Evolutionary conservation across 2,797 vertebrate species (phyloP).

Genomic region (Anomalospiza imberbis): DNA sequence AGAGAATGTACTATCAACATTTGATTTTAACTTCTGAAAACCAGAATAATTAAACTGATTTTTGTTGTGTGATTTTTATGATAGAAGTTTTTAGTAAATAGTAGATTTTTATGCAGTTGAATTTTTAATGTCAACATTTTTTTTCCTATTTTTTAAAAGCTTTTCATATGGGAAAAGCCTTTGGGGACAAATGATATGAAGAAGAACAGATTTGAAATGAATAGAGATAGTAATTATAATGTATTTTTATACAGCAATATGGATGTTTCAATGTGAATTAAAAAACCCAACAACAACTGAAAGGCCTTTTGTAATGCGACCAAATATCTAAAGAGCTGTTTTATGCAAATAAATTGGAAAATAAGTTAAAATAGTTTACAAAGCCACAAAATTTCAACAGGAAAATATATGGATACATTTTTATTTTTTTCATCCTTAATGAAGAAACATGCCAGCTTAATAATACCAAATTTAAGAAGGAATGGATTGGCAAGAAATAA

Average conservation of each 20-base stretch:
- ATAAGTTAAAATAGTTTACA: neutral
- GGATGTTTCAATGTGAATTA: neutral
- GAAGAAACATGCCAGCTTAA: neutral
- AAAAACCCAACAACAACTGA: accelerated
- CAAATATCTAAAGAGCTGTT: neutral
- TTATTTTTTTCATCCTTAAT: neutral
- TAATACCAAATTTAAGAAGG: neutral
- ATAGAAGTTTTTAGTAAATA: neutral
- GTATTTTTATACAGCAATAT: neutral
- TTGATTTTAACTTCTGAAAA: neutral
- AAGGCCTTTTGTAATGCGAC: neutral
- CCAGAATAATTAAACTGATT: neutral
- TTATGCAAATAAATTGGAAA: neutral
- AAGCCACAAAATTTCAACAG: neutral
- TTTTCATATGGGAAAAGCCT: neutral
- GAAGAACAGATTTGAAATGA: neutral
- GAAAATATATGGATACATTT: neutral
- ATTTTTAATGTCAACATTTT: neutral
- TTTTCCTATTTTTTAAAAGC: too few relatives aligned
- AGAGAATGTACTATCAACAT: neutral
- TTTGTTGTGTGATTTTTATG: neutral
- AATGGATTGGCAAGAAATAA: neutral
- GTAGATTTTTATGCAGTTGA: neutral
- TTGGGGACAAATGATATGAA: neutral
- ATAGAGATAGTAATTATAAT: neutral